Evolutionary conservation across 2,113 vertebrate species (phyloP).

Genomic region (Alligator mississippiensis): DNA sequence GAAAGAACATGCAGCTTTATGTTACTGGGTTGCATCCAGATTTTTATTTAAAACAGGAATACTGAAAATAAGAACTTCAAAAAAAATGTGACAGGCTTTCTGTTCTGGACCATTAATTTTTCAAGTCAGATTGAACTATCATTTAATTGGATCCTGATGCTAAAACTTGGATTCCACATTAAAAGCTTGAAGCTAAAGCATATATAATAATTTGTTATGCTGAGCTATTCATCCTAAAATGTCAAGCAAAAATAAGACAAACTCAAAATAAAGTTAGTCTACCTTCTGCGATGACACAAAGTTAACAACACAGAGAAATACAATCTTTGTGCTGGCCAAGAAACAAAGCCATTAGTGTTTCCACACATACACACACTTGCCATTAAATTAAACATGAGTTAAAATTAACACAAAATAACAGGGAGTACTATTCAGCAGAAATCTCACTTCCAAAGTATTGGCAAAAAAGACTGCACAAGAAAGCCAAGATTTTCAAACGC

Average conservation of each 20-base stretch:
- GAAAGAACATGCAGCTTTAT: slow-evolving; percentile 74
- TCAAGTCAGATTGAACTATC: slow-evolving; percentile 84
- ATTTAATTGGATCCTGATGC: slow-evolving; percentile 89
- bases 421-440: not conserved
- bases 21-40: slow-evolving; percentile 79
- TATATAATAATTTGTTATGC: slow-evolving; percentile 83
- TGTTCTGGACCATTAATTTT: slow-evolving; percentile 86
- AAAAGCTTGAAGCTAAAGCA: slow-evolving; percentile 82
- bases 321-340: slow-evolving; percentile 55
- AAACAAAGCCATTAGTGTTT: slow-evolving; percentile 51
- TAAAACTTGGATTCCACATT: slow-evolving; percentile 81
- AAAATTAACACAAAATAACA: not conserved
- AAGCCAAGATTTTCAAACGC: not conserved
- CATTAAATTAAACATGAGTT: not conserved
- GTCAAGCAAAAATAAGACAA: slow-evolving; percentile 69
- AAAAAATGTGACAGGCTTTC: slow-evolving; percentile 78
- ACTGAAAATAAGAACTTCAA: slow-evolving; percentile 63
- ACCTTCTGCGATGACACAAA: slow-evolving; percentile 73
- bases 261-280: slow-evolving; percentile 70
- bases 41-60: slow-evolving; percentile 87
- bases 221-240: slow-evolving; percentile 79
- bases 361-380: too few species aligned
- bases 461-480: not conserved
- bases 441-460: not conserved
- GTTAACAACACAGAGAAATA: slow-evolving; percentile 76